Percentiles rank a stretch among this genome's conserved stretches.
Conservation (phyloP, 1,140 invertebrate genomes). For the Drosophila guanche region DNA sequence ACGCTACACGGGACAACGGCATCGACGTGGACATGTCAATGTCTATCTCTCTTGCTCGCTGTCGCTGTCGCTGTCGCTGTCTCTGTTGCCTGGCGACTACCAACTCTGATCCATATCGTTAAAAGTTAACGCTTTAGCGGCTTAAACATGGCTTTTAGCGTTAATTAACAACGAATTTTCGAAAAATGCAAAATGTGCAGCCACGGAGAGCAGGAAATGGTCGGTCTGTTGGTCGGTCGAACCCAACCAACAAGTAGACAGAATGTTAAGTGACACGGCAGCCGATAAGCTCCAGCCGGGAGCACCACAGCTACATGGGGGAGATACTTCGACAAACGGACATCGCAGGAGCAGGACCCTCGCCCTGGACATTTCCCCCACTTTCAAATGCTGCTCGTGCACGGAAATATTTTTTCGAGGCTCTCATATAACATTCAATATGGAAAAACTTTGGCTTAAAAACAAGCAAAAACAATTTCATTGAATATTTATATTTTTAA, state of each 20-base stretch:
- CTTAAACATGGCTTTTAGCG: slow-evolving; percentile 81
- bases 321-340: slow-evolving; percentile 27
- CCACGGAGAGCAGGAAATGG: slow-evolving; percentile 38
- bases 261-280: slow-evolving; percentile 65
- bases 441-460: neutral
- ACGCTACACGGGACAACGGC: slow-evolving; percentile 38
- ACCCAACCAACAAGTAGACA: slow-evolving; percentile 66
- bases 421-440: neutral
- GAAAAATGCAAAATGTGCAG: slow-evolving; percentile 67
- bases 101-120: slow-evolving; percentile 73
- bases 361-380: slow-evolving; percentile 15
- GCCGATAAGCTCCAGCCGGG: slow-evolving; percentile 47
- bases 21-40: slow-evolving; percentile 75
- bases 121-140: slow-evolving; percentile 80
- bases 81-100: slow-evolving; percentile 15
- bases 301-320: slow-evolving; percentile 24
- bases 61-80: slow-evolving; percentile 7
- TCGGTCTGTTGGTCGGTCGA: too few species aligned
- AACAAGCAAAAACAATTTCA: too few species aligned
- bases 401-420: slow-evolving; percentile 2
- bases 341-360: slow-evolving; percentile 49
- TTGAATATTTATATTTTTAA: neutral
- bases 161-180: slow-evolving; percentile 81
- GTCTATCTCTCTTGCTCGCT: slow-evolving; percentile 39
- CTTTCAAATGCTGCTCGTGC: slow-evolving; percentile 13